Conservation (phyloP, 1,140 invertebrate species). For the Geopemphigus sp. region DNA sequence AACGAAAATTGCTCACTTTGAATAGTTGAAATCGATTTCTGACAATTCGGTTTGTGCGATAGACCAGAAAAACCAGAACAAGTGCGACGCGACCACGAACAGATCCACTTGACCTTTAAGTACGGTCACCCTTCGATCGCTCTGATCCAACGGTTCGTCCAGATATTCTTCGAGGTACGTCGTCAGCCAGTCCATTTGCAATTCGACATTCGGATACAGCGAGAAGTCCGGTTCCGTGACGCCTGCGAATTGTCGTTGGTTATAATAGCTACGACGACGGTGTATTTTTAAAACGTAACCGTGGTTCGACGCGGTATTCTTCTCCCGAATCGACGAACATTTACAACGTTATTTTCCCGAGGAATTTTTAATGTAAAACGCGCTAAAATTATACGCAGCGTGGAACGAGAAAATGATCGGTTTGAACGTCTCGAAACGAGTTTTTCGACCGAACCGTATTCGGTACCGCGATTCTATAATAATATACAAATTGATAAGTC, state of each 20-base stretch:
- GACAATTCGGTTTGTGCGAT: conserved; percentile 89
- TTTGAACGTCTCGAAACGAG: too few relatives aligned
- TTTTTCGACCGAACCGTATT: too few relatives aligned
- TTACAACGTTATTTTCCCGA: too few relatives aligned
- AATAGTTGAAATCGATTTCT: conserved; percentile 89
- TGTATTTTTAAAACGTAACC: too few relatives aligned
- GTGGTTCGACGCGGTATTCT: too few relatives aligned
- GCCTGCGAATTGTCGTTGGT: conserved; percentile 57
- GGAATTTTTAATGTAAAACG: too few relatives aligned
- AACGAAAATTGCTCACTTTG: neutral
- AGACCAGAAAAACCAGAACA: conserved; percentile 92
- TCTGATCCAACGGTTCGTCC: conserved; percentile 54
- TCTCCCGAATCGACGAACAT: too few relatives aligned
- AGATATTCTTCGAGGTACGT: conserved; percentile 70
- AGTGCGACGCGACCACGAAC: conserved; percentile 76
- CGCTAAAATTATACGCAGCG: too few relatives aligned
- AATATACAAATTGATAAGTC: too few relatives aligned
- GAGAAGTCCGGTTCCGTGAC: conserved; percentile 72
- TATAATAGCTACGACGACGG: too few relatives aligned
- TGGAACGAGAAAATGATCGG: too few relatives aligned
- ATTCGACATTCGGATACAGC: conserved; percentile 74
- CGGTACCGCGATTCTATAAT: too few relatives aligned
- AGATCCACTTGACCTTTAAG: conserved; percentile 64
- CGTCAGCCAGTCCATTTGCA: conserved; percentile 79
- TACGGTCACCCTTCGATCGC: conserved; percentile 23